Evolutionary conservation across 2,888 invertebrate species (phyloP).

Genomic region (Sminthurides aquaticus): DNA sequence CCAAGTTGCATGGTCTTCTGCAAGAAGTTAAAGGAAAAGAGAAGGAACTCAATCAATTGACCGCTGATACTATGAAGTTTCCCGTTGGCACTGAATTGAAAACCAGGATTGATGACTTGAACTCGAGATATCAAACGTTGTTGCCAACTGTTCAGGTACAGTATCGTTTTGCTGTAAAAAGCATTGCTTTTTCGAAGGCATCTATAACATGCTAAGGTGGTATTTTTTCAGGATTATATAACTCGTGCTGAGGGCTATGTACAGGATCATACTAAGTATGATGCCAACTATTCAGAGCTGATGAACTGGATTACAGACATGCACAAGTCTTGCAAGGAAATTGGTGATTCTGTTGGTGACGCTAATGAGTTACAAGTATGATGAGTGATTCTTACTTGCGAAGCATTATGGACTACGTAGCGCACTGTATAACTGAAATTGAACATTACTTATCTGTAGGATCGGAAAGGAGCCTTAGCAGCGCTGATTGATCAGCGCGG

Average conservation of each 20-base stretch:
- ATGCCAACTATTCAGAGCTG: conserved; percentile 64
- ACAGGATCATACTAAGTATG: conserved; percentile 74
- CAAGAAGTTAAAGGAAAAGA: conserved; percentile 60
- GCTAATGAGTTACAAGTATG: conserved; percentile 58
- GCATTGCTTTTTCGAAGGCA: not conserved
- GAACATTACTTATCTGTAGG: no score
- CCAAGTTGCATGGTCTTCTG: conserved; percentile 65
- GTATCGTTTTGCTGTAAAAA: not conserved
- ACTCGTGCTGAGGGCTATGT: conserved; percentile 75
- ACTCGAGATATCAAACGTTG: conserved; percentile 72
- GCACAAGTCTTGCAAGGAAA: conserved; percentile 64
- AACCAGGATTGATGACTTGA: conserved; percentile 65
- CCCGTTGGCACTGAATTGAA: conserved; percentile 63
- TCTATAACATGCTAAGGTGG: not conserved
- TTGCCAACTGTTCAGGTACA: conserved; percentile 63
- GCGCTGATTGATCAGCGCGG: conserved; percentile 71
- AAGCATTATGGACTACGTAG: no score
- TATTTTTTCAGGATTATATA: conserved; percentile 59
- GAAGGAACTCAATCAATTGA: conserved; percentile 25
- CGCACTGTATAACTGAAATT: no score
- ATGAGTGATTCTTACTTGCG: not conserved
- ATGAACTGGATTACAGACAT: conserved; percentile 66
- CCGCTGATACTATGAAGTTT: conserved; percentile 9
- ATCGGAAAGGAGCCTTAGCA: conserved; percentile 70
- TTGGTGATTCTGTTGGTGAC: conserved; percentile 79